Evolutionary conservation across 2,888 invertebrate genomes (phyloP), one percentile per base, ranked within the genome.

Genomic region (Saturnia japonica): DNA sequence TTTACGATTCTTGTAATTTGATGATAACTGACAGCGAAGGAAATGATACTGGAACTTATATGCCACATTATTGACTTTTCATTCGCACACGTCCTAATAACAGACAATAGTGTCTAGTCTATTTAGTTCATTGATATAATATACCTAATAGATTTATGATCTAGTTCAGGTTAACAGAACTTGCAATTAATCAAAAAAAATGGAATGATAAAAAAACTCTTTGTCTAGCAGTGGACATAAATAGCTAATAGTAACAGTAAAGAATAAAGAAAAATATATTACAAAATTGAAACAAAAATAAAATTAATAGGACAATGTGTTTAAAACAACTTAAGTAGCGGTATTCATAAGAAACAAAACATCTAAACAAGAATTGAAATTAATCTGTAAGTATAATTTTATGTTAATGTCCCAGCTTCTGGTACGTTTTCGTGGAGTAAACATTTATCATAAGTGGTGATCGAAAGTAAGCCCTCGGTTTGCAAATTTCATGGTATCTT

Each of bases 321-420:
- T 25, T 28, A 60, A 25, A 60, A 60, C 25, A 60, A 25, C 28
- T 28, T 28, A 14, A 60, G 28, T 28, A 43, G 9, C 43, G 9
- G 9, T 43, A 11, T 60, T 40, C 40, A 40, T 64, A 54, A 42
- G 25, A 54, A 54, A 66, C 51, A 68, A 75, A 75, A 72, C 71
- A 74, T 75, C 69, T 68, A 72, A 69, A 70, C 77, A 77, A 75
- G 74, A 75, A 51, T 82, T 80, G 73, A 81, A 84, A 86, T 87
- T 85, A 86, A 89, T 91, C 84, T 91, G 84, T 83, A 75, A 91
- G 87, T 89, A 88, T 88, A 91, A 91, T 91, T 60, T 86, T 85
- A 91, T 89, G 90, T 78, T 85, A 90, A 91, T 88, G 83, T 80
- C 70, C 86, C 81, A 78, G 85, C 81, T 85, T 79, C 84, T 80